Percentiles rank a stretch among this genome's conserved stretches.
Evolutionary conservation across 2,797 vertebrate species (phyloP).

Genomic region (Adrianichthys oophorus): DNA sequence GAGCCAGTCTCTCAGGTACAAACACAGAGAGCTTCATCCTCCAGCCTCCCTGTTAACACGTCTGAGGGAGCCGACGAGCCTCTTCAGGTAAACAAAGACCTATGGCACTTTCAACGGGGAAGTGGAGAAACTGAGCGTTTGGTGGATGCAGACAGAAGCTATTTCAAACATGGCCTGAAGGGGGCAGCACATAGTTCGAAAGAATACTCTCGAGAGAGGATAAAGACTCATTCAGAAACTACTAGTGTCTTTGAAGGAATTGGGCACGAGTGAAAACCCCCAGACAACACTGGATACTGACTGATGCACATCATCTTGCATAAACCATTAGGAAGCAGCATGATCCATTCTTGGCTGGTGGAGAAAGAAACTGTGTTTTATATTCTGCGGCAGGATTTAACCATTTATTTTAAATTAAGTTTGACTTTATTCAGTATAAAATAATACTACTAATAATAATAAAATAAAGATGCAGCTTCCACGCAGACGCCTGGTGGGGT

Average conservation of each 20-base stretch:
- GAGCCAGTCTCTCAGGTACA: conserved; percentile 11
- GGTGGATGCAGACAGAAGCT: conserved; percentile 10
- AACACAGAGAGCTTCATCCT: conserved; percentile 11
- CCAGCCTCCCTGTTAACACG: conserved; percentile 24
- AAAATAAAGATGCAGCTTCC: too few relatives aligned
- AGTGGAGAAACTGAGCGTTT: conserved; percentile 12
- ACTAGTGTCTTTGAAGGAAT: conserved; percentile 54
- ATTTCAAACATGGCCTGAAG: conserved; percentile 37
- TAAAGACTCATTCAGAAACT: conserved; percentile 11
- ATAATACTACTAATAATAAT: too few relatives aligned
- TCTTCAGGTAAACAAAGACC: conserved; percentile 21
- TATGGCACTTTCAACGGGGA: conserved; percentile 61
- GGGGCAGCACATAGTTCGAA: conserved; percentile 46
- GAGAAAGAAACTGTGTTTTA: conserved; percentile 24
- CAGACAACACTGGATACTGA: conserved; percentile 61
- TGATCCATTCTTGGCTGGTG: conserved; percentile 57
- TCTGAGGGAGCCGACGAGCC: not conserved
- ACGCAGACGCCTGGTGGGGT: conserved; percentile 18
- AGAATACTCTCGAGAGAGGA: conserved; percentile 15
- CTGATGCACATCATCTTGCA: conserved; percentile 56
- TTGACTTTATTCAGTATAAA: conserved; percentile 37
- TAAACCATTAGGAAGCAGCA: conserved; percentile 70
- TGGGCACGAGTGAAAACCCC: conserved; percentile 15
- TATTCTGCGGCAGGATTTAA: conserved; percentile 37
- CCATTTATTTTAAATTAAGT: conserved; percentile 25